These are phyloP conservation scores for Drosophila leonis DNA, from an alignment of 2,888 invertebrate genomes.

Conservation along the genomic window DNA sequence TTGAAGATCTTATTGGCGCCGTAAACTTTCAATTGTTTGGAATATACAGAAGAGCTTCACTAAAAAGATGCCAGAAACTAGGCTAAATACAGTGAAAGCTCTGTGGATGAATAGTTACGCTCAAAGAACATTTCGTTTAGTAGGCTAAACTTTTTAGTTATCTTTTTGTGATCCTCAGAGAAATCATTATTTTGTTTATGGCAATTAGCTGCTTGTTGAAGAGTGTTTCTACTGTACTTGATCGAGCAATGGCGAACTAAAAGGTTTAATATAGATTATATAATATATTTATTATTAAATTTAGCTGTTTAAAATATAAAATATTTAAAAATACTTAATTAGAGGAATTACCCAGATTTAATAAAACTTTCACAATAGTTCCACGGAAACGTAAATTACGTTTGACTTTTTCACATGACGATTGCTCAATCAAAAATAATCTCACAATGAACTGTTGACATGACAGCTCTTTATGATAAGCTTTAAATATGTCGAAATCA, in stretches of 20 bases:
- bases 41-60: slow-evolving; percentile 5
- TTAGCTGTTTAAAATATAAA: neutral
- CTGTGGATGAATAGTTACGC: neutral
- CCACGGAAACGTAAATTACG: neutral
- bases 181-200: neutral
- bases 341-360: too few relatives aligned
- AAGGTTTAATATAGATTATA: neutral
- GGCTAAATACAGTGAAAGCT: neutral
- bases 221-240: too few relatives aligned
- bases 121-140: neutral
- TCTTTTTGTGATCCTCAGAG: neutral
- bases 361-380: neutral
- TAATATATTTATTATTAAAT: neutral
- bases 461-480: slow-evolving; percentile 16
- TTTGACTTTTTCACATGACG: slow-evolving; percentile 2
- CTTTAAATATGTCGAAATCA: slow-evolving; percentile 13
- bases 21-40: slow-evolving; percentile 32
- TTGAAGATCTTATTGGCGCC: slow-evolving; percentile 31
- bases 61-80: slow-evolving; percentile 18
- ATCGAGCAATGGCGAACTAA: too few relatives aligned
- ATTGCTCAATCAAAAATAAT: slow-evolving; percentile 7
- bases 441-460: slow-evolving; percentile 29
- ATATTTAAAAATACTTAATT: neutral
- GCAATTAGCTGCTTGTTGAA: neutral
- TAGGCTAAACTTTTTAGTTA: neutral